A percentile compares a stretch with the other conserved stretches of the same genome.
phyloP scores from a whole-genome alignment of 2,113 vertebrate genomes.

The Saguinus imperator region DNA sequence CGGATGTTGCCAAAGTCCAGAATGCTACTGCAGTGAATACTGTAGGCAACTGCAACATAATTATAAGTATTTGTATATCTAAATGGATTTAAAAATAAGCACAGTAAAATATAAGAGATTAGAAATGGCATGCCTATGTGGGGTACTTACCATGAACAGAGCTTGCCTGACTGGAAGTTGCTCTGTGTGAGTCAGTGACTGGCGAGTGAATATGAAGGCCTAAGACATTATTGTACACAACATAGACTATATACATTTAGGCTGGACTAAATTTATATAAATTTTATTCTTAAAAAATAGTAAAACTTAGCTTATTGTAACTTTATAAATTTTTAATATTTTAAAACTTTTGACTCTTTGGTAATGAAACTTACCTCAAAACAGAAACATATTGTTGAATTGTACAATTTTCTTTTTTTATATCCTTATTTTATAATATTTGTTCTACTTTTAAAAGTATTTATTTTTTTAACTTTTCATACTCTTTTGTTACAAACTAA shows the following conservation, averaged over 20 bases:
- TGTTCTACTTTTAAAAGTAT: too few relatives aligned
- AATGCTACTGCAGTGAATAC: neutral
- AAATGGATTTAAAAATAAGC: neutral
- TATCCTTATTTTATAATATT: too few relatives aligned
- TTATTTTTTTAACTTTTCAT: neutral
- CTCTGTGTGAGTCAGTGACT: neutral
- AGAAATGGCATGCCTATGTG: neutral
- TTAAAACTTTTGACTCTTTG: neutral
- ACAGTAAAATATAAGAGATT: neutral
- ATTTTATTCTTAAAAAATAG: neutral
- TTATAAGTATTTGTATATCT: neutral
- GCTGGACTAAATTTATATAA: neutral
- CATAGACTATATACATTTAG: neutral
- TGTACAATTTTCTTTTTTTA: neutral
- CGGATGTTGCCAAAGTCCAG: neutral
- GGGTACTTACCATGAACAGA: neutral
- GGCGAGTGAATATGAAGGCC: neutral
- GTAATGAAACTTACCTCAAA: neutral
- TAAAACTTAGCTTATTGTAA: neutral
- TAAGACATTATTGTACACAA: neutral
- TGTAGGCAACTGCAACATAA: neutral
- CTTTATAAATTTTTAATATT: neutral
- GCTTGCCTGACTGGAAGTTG: neutral
- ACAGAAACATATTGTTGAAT: neutral
- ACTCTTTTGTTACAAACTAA: neutral